These are phyloP conservation scores for Calidris pugnax DNA, from an alignment of 2,113 vertebrate species.

Conservation along the genomic window DNA sequence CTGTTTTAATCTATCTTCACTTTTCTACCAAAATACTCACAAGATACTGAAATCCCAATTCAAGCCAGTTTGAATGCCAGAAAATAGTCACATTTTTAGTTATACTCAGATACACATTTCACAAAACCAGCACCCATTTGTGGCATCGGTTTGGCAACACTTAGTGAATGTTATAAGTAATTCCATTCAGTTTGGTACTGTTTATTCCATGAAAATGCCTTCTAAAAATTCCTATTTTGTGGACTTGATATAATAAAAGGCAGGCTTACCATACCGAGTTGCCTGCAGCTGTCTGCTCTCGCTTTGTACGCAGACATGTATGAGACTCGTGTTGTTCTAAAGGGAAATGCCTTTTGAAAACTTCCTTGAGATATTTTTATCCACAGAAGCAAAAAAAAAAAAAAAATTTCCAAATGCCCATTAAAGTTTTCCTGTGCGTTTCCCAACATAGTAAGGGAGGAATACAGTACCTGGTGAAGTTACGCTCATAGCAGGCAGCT, in stretches of 20 bases:
- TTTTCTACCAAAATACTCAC: background rate
- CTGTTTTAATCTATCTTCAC: background rate
- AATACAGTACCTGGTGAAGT: slow-evolving; percentile 40
- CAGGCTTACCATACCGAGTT: background rate
- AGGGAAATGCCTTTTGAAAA: background rate
- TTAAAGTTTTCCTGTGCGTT: background rate
- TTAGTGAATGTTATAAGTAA: background rate
- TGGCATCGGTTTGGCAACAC: background rate
- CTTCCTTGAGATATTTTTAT: background rate
- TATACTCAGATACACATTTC: background rate
- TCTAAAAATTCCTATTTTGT: background rate
- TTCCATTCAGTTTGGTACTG: background rate
- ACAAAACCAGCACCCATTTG: background rate
- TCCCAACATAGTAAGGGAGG: background rate
- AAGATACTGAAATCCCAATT: background rate
- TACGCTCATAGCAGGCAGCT: background rate
- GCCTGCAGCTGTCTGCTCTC: background rate
- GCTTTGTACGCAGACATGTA: background rate
- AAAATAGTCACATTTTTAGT: background rate
- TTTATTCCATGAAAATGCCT: background rate
- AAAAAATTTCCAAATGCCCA: background rate
- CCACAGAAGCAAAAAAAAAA: background rate
- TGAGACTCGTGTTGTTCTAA: background rate
- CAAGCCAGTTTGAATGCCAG: background rate
- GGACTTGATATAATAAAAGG: background rate